Percentiles rank a stretch among this genome's conserved stretches.
These are phyloP conservation scores for Taxidea taxus DNA, from an alignment of 2,113 vertebrate genomes.

Conservation along the genomic window DNA sequence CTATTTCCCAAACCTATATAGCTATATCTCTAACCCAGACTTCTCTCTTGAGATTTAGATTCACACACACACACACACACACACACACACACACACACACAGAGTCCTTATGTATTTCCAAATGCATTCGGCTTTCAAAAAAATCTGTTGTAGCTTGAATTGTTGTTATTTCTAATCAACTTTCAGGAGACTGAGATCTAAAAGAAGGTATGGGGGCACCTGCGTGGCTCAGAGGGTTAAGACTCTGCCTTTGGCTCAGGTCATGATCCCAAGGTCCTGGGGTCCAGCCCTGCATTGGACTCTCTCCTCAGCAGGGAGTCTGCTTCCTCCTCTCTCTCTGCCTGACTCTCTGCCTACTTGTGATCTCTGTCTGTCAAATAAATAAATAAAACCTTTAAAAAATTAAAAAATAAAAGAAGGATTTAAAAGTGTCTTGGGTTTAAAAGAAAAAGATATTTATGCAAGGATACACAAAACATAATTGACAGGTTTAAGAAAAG, in stretches of 20 bases:
- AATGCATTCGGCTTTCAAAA: neutral
- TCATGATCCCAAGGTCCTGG: no score
- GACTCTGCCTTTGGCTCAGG: no score
- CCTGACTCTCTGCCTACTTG: no score
- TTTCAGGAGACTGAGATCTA: neutral
- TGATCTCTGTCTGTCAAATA: no score
- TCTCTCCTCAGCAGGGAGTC: no score
- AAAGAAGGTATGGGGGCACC: neutral
- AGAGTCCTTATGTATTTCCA: neutral
- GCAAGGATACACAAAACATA: neutral
- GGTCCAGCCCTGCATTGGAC: no score
- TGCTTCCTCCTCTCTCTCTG: no score
- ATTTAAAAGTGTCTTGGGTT: no score
- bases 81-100: neutral
- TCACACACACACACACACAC: neutral
- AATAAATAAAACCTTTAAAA: no score
- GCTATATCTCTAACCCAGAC: neutral
- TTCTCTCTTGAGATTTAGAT: neutral
- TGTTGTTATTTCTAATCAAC: neutral
- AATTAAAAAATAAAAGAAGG: no score
- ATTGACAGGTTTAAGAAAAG: neutral
- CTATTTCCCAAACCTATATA: neutral
- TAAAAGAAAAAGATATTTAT: neutral
- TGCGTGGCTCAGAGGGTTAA: no score
- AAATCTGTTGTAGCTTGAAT: neutral